Evolutionary conservation across 2,797 vertebrate genomes (phyloP).

Genomic region (Chelidonichthys spinosus): DNA sequence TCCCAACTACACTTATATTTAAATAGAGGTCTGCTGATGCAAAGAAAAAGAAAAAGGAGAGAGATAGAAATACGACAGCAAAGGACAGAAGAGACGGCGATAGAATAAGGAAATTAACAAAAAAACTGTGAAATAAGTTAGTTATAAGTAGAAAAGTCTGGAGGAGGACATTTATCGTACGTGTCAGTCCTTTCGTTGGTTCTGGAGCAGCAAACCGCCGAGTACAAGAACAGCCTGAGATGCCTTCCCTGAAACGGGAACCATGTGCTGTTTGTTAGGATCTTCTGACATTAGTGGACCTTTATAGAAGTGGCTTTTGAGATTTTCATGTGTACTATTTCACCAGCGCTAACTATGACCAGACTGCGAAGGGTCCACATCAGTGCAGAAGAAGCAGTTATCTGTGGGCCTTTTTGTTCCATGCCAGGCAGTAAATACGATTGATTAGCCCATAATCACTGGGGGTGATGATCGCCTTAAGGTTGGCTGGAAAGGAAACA

Average conservation of each 20-base stretch:
- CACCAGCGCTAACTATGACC: slow-evolving; percentile 37
- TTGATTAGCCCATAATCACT: slow-evolving; percentile 55
- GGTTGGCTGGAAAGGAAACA: slow-evolving; percentile 35
- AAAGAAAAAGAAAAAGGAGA: neutral
- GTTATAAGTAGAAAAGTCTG: neutral
- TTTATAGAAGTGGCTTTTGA: slow-evolving; percentile 35
- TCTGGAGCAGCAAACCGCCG: slow-evolving; percentile 47
- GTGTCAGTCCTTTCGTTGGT: slow-evolving; percentile 24
- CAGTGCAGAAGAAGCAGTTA: slow-evolving; percentile 9
- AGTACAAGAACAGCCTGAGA: slow-evolving; percentile 34
- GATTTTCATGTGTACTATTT: slow-evolving; percentile 33
- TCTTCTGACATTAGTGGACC: slow-evolving; percentile 35
- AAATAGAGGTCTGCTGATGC: neutral
- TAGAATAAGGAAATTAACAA: neutral
- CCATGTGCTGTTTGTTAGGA: slow-evolving; percentile 55
- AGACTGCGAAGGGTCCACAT: slow-evolving; percentile 28
- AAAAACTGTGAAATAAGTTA: neutral
- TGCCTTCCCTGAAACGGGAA: slow-evolving; percentile 51
- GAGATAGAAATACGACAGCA: neutral
- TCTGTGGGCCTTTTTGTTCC: slow-evolving; percentile 40
- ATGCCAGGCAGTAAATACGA: slow-evolving; percentile 53
- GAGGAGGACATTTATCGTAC: neutral
- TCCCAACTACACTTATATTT: neutral
- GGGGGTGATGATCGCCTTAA: slow-evolving; percentile 45
- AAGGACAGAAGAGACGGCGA: neutral